Base-by-base conservation (phyloP, 2,797 vertebrate species). In the Neopelma chrysocephalum region DNA sequence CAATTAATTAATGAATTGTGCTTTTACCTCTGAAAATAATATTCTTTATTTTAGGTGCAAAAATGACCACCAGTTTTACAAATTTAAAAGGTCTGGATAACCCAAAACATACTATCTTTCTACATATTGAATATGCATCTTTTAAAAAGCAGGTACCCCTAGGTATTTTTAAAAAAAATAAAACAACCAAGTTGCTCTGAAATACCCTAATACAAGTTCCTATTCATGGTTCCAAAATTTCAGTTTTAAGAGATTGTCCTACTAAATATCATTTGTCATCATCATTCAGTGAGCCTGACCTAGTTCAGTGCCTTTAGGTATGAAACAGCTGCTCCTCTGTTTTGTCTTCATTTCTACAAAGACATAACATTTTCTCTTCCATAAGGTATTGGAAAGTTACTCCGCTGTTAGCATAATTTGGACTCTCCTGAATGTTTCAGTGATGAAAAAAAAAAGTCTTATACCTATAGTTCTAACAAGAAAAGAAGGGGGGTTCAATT, bases 261-360 rank as follows among this genome's bases (percentile, higher is more conserved):
- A 45, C 23, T 76, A 43, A 43, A 17, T 56, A 61, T 51, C 1
- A 43, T 89, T 85, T 82, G 21, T 76, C 58, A 61, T 70, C 2
- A 1, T 64, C 10, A 22, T 61, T 80, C 22, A 21, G 27, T 40
- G 40, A 13, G 43, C 54, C 17, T 88, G 85, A 96, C 40, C 47
- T 62, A 53, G 36, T 64, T 90, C 45, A 53, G 14, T 34, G 40
- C 32, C 36, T 96, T 83, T 76, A 42, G 48, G 17, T 53, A 56
- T 36, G 51, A 96, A 96, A 50, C 70, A 93, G 69, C 47, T 88
- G 69, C 38, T 93, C 53, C 51, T 79, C 25, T 93, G 56, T 96
- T 96, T 95, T 96, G 83, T 95, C 94, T 96, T 84, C 5, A 0
- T n/a, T 91, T 87, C 79, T 93, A 40, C 40, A 82, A 92, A 96